Percentiles rank a stretch among this genome's conserved stretches.
Conservation (phyloP, 2,113 vertebrate species). For the Protobothrops flavoviridis region DNA sequence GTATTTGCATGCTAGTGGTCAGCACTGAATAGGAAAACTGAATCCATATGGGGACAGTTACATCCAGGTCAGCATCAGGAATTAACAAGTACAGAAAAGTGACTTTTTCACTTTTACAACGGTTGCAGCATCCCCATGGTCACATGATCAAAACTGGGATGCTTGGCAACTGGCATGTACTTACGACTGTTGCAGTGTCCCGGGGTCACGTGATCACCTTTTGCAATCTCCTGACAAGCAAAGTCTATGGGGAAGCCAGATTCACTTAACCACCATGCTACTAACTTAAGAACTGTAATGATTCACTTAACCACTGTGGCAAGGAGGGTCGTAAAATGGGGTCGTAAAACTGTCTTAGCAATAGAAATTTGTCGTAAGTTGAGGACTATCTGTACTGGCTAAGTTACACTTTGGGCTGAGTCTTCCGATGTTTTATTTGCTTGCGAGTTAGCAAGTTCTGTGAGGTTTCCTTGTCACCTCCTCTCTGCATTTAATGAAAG, state of each 20-base stretch:
- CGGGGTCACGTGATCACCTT: rapidly evolving
- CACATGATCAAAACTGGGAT: not conserved
- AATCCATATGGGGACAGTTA: not conserved
- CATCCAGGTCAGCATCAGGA: not conserved
- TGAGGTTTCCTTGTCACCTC: not conserved
- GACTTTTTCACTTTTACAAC: not conserved
- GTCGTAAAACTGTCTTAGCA: too few species aligned
- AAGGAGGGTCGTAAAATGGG: too few species aligned
- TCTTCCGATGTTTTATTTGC: not conserved
- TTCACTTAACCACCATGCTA: too few species aligned
- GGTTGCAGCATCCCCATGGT: not conserved
- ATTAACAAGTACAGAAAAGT: not conserved
- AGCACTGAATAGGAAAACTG: not conserved
- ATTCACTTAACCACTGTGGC: too few species aligned
- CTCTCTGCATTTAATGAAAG: not conserved
- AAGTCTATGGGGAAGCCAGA: too few species aligned
- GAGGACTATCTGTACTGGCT: too few species aligned
- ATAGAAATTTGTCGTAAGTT: too few species aligned
- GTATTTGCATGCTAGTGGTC: not conserved
- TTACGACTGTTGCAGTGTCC: not conserved
- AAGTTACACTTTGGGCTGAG: not conserved
- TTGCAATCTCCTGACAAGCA: not conserved
- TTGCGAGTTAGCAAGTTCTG: not conserved
- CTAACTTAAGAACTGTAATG: too few species aligned
- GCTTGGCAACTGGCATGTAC: not conserved